Evolutionary conservation across 92 coral and sea anemone species (phyloP).

Genomic region (Galaxea fascicularis): DNA sequence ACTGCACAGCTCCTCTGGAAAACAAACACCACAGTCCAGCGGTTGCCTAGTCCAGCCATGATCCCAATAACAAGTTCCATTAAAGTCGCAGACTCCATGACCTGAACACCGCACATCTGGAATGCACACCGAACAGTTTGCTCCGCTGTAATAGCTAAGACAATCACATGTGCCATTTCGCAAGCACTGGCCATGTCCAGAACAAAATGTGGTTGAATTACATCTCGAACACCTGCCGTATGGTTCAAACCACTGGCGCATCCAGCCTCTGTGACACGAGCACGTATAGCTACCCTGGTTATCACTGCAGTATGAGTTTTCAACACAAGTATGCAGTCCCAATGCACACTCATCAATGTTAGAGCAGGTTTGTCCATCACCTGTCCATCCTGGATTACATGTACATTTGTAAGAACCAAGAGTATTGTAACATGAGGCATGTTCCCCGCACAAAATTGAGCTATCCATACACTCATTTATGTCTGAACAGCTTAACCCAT

Average conservation of each 20-base stretch:
- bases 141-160: slow-evolving; percentile 57
- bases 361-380: slow-evolving; percentile 66
- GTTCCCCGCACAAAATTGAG: slow-evolving; percentile 48
- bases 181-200: slow-evolving; percentile 68
- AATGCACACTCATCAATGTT: slow-evolving; percentile 67
- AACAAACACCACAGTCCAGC: slow-evolving; percentile 67
- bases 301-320: slow-evolving; percentile 68
- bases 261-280: slow-evolving; percentile 66
- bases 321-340: slow-evolving; percentile 64
- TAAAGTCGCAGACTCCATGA: slow-evolving; percentile 71
- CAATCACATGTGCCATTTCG: slow-evolving; percentile 77
- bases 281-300: slow-evolving; percentile 68
- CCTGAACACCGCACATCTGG: slow-evolving; percentile 71
- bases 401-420: slow-evolving; percentile 65
- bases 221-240: slow-evolving; percentile 75
- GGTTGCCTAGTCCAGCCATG: slow-evolving; percentile 68
- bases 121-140: slow-evolving; percentile 57
- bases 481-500: slow-evolving; percentile 66
- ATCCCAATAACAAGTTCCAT: slow-evolving; percentile 68
- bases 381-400: slow-evolving; percentile 72
- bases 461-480: slow-evolving; percentile 58
- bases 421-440: slow-evolving; percentile 65
- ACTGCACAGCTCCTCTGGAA: slow-evolving; percentile 61
- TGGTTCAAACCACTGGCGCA: slow-evolving; percentile 78
- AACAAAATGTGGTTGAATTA: slow-evolving; percentile 61